These are phyloP conservation scores for Eurytoma adleriae DNA, from an alignment of 2,888 invertebrate genomes.

Conservation along the genomic window DNA sequence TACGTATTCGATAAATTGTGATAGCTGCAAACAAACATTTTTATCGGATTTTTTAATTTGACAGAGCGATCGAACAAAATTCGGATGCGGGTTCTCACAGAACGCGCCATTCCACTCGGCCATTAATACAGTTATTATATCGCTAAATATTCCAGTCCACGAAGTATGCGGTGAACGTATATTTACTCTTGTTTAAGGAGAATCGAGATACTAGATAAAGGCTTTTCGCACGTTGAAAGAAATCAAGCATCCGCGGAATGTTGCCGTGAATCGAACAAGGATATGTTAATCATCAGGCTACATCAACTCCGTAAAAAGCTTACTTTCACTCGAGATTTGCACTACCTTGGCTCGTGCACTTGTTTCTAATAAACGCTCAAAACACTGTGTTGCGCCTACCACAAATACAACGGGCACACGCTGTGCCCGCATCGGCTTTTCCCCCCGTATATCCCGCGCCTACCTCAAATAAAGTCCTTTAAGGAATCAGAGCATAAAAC, in stretches of 20 bases:
- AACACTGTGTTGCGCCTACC: neutral
- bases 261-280: conserved; percentile 33
- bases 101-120: neutral
- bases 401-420: neutral
- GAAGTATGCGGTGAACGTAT: conserved; percentile 16
- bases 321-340: conserved; percentile 50
- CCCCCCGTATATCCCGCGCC: neutral
- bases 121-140: too few species aligned
- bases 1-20: too few species aligned
- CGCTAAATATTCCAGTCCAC: too few species aligned
- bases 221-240: conserved; percentile 41
- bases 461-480: neutral
- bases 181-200: conserved; percentile 24
- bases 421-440: too few species aligned
- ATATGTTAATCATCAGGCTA: conserved; percentile 48
- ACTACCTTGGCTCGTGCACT: conserved; percentile 19
- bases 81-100: too few species aligned
- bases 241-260: conserved; percentile 43
- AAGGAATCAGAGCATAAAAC: neutral
- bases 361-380: conserved; percentile 25
- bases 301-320: conserved; percentile 45
- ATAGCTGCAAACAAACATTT: too few species aligned
- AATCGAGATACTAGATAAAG: conserved; percentile 38
- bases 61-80: too few species aligned
- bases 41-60: too few species aligned